phyloP scores from a whole-genome alignment of 2,113 vertebrate species.

The Pampusana beccarii region DNA sequence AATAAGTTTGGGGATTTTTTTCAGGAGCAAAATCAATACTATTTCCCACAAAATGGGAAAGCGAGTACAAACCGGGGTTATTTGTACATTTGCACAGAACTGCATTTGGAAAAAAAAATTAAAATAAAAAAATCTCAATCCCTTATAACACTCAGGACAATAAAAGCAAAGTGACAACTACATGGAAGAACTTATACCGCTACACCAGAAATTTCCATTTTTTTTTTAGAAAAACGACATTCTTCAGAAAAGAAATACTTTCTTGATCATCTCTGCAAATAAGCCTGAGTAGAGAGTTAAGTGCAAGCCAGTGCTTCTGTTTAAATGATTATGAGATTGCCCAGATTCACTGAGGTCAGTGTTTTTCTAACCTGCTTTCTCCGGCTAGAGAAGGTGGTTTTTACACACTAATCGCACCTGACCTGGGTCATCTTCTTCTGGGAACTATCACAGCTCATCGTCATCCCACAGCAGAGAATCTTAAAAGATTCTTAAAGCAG shows the following conservation, averaged over 20 bases:
- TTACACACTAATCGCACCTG: not conserved
- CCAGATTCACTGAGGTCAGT: not conserved
- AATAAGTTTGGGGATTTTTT: not conserved
- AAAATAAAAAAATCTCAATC: not conserved
- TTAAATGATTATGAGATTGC: not conserved
- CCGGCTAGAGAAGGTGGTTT: not conserved
- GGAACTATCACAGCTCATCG: not conserved
- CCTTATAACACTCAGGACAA: not conserved
- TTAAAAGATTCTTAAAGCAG: not conserved
- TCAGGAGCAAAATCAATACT: not conserved
- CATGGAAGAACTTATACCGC: not conserved
- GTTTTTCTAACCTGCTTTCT: not conserved
- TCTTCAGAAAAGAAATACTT: not conserved
- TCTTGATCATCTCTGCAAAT: not conserved
- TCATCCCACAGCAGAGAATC: not conserved
- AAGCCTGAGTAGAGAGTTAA: not conserved
- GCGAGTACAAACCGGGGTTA: not conserved
- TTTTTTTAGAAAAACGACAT: not conserved
- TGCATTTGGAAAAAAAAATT: not conserved
- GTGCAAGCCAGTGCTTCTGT: not conserved
- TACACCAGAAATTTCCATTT: not conserved
- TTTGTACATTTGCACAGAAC: not conserved
- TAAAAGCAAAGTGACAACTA: not conserved
- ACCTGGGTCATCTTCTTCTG: not conserved
- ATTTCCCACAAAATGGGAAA: not conserved